Evolutionary conservation across 2,888 invertebrate species (phyloP).

Genomic region (Girardia tigrina): DNA sequence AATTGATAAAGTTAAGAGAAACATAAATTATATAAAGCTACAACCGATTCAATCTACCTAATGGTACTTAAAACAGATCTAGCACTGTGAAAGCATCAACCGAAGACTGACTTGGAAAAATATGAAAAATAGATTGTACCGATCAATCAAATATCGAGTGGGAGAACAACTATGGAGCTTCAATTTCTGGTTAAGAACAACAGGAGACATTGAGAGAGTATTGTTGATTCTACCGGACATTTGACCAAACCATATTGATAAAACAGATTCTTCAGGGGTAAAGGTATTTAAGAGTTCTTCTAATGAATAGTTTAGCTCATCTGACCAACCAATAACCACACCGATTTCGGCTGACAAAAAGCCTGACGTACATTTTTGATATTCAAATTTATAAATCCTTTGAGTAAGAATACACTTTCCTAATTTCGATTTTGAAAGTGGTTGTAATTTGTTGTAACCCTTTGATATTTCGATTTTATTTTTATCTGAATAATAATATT

Average conservation of each 20-base stretch:
- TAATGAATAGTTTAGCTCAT: not conserved
- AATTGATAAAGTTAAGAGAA: too few species aligned
- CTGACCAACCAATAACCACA: not conserved
- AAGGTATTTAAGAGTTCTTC: not conserved
- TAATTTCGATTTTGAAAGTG: not conserved
- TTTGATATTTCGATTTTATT: not conserved
- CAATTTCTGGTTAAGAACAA: not conserved
- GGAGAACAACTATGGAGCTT: not conserved
- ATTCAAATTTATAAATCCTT: not conserved
- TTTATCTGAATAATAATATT: too few species aligned
- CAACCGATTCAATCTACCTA: too few species aligned
- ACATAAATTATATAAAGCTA: too few species aligned
- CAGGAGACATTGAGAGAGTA: not conserved
- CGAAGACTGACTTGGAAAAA: too few species aligned
- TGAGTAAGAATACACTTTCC: not conserved
- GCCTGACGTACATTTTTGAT: not conserved
- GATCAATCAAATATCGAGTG: too few species aligned
- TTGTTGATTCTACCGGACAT: constrained; percentile 5
- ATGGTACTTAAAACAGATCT: too few species aligned
- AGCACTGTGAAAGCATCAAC: too few species aligned
- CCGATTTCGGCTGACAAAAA: not conserved
- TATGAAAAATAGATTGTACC: too few species aligned
- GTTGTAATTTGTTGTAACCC: not conserved
- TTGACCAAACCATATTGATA: constrained; percentile 9
- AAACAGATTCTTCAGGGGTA: not conserved